Evolutionary conservation across 2,888 invertebrate genomes (phyloP).

Genomic region (Kuschelorhynchus macadamiae): DNA sequence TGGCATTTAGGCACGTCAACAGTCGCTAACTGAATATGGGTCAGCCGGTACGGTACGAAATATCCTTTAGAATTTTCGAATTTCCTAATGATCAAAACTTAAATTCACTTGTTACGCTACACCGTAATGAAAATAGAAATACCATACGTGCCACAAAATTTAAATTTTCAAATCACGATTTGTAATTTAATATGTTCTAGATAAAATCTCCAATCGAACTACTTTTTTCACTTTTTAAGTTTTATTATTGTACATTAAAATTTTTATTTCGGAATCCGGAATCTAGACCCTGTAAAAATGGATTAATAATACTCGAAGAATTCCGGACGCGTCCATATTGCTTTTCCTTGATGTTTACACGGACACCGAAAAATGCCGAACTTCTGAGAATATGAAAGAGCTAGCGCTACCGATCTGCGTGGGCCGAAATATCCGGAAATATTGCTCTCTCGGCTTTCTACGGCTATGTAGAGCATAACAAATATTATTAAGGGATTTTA

Average conservation of each 20-base stretch:
- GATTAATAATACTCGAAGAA: slow-evolving; percentile 20
- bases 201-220: too few relatives aligned
- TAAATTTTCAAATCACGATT: too few relatives aligned
- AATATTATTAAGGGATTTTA: too few relatives aligned
- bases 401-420: not conserved
- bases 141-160: too few relatives aligned
- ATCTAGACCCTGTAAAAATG: slow-evolving; percentile 3
- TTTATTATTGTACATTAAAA: not conserved
- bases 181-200: too few relatives aligned
- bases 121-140: too few relatives aligned
- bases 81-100: too few relatives aligned
- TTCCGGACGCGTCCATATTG: slow-evolving; percentile 21
- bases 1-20: too few relatives aligned
- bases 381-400: not conserved
- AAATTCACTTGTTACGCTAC: too few relatives aligned
- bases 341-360: slow-evolving; percentile 17
- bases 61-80: too few relatives aligned
- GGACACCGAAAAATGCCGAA: slow-evolving; percentile 9
- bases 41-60: too few relatives aligned
- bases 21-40: too few relatives aligned
- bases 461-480: not conserved
- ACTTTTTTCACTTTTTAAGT: not conserved
- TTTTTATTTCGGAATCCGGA: not conserved
- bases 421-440: not conserved
- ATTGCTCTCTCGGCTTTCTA: not conserved